phyloP scores from a whole-genome alignment of 53 echinoderm and acorn worm species.

The Patiria pectinifera region DNA sequence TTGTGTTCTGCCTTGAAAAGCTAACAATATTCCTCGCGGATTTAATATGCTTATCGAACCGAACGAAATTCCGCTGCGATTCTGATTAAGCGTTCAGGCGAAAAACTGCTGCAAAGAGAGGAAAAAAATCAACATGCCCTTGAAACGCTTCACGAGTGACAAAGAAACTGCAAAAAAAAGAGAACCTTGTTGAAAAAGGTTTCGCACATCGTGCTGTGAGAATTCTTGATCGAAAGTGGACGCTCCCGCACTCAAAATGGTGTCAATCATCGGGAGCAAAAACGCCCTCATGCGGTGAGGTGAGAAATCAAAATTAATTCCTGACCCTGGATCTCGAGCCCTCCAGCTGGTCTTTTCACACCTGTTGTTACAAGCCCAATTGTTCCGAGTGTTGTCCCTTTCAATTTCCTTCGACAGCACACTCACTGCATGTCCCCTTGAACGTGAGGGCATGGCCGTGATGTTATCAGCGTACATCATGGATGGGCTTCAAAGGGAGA shows the following conservation, averaged over 20 bases:
- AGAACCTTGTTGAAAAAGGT: conserved; percentile 14
- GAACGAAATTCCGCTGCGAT: neutral
- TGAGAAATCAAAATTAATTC: conserved; percentile 33
- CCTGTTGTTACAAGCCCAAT: conserved; percentile 40
- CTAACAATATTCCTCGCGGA: neutral
- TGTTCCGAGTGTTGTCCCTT: conserved; percentile 3
- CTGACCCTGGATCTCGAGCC: conserved; percentile 13
- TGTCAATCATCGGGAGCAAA: conserved; percentile 51
- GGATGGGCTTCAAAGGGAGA: neutral
- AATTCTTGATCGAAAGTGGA: neutral
- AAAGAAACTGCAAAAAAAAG: conserved; percentile 32
- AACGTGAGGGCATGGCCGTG: conserved; percentile 2
- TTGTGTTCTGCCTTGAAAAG: conserved; percentile 1
- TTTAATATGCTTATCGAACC: conserved; percentile 9
- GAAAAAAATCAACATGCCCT: conserved; percentile 38
- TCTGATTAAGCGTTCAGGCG: conserved; percentile 23
- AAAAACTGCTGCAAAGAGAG: neutral
- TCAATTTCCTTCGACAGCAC: neutral
- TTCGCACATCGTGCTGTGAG: neutral
- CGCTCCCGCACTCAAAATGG: neutral
- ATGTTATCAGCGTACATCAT: conserved; percentile 9
- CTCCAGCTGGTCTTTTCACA: conserved; percentile 47
- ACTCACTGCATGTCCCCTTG: neutral
- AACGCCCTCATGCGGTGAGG: conserved; percentile 62
- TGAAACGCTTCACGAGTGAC: neutral